phyloP scores from a whole-genome alignment of 2,113 vertebrate genomes.

The Falco punctatus region DNA sequence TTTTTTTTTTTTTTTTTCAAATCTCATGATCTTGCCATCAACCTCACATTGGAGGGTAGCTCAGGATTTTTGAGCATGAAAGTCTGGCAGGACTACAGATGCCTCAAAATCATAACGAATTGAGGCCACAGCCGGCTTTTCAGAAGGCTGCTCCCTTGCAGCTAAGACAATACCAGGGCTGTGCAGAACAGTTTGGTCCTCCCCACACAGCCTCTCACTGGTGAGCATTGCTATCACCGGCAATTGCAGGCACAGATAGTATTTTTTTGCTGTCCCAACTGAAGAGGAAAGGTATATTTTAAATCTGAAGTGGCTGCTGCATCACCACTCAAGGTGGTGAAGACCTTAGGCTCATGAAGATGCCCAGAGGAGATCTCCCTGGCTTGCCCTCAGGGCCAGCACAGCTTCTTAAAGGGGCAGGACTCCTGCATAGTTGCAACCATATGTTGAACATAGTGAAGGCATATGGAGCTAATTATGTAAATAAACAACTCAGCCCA shows the following conservation, averaged over 20 bases:
- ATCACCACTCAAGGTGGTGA: neutral
- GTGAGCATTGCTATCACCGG: neutral
- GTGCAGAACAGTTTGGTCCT: neutral
- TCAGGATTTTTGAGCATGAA: neutral
- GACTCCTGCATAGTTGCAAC: neutral
- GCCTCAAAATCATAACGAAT: slow-evolving; percentile 8
- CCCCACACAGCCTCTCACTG: neutral
- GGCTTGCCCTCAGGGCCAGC: neutral
- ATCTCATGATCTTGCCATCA: slow-evolving; percentile 34
- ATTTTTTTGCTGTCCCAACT: neutral
- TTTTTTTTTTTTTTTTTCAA: neutral
- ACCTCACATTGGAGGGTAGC: slow-evolving; percentile 11
- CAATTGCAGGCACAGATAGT: rapidly evolving
- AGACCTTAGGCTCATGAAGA: neutral
- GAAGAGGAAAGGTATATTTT: neutral
- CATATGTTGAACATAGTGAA: neutral
- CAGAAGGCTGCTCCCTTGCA: neutral
- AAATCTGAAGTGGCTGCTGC: neutral
- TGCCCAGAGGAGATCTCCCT: neutral
- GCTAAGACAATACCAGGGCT: neutral
- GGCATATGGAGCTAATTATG: slow-evolving; percentile 21
- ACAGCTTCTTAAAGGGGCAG: neutral
- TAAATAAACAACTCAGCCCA: slow-evolving; percentile 24
- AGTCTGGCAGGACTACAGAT: slow-evolving; percentile 27
- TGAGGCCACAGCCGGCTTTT: neutral